Base-by-base conservation (phyloP, 53 echinoderm and acorn worm species). In the Holothuria scabra region DNA sequence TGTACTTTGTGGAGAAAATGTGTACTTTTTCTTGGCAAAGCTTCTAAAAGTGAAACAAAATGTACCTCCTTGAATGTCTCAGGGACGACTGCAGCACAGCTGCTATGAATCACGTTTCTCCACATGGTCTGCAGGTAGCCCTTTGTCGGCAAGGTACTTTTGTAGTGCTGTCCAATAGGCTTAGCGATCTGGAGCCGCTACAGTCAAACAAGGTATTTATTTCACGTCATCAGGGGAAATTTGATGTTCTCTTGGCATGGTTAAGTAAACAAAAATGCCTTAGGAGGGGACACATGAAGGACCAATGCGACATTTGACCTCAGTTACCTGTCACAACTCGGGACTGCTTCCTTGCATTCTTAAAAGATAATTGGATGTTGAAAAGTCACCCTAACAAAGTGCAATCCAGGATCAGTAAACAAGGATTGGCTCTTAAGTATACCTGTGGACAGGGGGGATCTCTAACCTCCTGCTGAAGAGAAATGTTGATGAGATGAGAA, bases 281-380 rank as follows among this genome's bases (percentile, higher is more conserved):
- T 72, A 72, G 72, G 72, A 72, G 72, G 72, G 46, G 72, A 72
- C 48, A 72, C 72, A 72, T 72, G 72, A 72, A 44, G 72, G 72
- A 72, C 72, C 72, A 72, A 72, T 14, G 72, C 16, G 72, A 72
- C 46, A 72, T 72, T 72, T 72, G 72, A 72, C 46, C 72, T 72
- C 26, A 46, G 21, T 22, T 72, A 44, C 41, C 72, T 72, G 72
- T 72, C 72, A 72, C n/a, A 52, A 52, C 52, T 52, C 11, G 48
- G 34, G 21, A n/a, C 48, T 72, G 72, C 46, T 72, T 48, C n/a
- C 46, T 72, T 28, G 12, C 65, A 52, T 52, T 72, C 37, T 22
- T 44, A 72, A 9, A 65, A 65, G 72, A 72, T 72, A 72, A 72
- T 72, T 72, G 72, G 72, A 72, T 72, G 72, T 69, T 69, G 22